Evolutionary conservation across 2,797 vertebrate species (phyloP).

Genomic region (Eupleurogrammus muticus): DNA sequence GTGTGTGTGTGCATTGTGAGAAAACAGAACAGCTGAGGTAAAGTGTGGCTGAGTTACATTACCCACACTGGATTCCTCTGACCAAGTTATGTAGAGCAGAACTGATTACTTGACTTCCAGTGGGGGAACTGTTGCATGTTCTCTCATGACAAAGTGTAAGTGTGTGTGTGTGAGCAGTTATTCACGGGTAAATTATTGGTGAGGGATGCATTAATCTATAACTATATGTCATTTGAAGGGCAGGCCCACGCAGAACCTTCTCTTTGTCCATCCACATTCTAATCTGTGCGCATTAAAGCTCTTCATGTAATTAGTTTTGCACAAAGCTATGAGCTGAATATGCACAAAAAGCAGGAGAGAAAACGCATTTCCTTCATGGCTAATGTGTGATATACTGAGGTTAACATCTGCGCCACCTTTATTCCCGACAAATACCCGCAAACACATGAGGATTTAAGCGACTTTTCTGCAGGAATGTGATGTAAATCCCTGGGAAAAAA

Average conservation of each 20-base stretch:
- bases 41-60: constrained; percentile 35
- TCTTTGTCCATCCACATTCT: neutral
- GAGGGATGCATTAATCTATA: constrained; percentile 69
- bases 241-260: constrained; percentile 20
- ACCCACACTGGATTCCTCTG: constrained; percentile 50
- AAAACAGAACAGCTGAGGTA: constrained; percentile 58
- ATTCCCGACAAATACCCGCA: neutral
- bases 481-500: constrained; percentile 24
- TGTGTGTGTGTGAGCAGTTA: constrained; percentile 1
- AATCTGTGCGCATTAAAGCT: neutral
- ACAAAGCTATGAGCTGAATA: neutral
- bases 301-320: neutral
- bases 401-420: neutral
- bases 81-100: constrained; percentile 54
- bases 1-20: constrained; percentile 23
- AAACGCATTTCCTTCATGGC: neutral
- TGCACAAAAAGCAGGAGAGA: neutral
- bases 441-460: neutral
- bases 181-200: constrained; percentile 74
- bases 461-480: neutral
- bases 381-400: neutral
- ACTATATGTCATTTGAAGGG: constrained; percentile 53
- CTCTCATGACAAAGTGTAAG: neutral
- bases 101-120: constrained; percentile 26
- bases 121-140: neutral